Conservation (phyloP, 2,797 vertebrate genomes). For the Pangasius sanitwongsei region DNA sequence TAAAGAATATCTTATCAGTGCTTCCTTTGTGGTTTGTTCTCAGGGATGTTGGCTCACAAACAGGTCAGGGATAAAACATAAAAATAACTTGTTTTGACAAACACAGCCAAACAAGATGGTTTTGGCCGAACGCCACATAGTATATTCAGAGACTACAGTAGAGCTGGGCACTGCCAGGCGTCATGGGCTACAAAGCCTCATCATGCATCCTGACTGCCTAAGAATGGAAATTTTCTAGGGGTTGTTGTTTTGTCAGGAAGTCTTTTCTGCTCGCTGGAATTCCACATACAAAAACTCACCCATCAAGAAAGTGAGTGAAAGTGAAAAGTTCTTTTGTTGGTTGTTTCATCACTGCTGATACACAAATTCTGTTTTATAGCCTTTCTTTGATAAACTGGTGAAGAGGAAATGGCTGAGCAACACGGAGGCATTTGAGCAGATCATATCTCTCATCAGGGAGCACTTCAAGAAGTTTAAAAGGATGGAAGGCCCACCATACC, state of each 20-base stretch:
- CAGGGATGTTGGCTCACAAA: constrained; percentile 55
- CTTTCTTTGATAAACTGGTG: constrained; percentile 85
- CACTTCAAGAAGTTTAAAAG: constrained; percentile 78
- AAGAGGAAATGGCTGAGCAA: constrained; percentile 87
- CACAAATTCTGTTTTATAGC: constrained; percentile 65
- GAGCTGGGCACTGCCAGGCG: constrained; percentile 51
- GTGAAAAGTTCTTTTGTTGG: constrained; percentile 28
- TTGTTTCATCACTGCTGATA: constrained; percentile 36
- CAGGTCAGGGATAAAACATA: constrained; percentile 42
- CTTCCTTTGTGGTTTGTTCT: constrained; percentile 58
- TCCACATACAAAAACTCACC: constrained; percentile 44
- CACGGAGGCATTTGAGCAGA: constrained; percentile 82
- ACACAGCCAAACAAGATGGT: constrained; percentile 51
- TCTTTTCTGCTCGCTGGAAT: constrained; percentile 44
- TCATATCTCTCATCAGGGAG: constrained; percentile 76
- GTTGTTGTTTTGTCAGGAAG: constrained; percentile 56
- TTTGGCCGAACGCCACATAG: constrained; percentile 48
- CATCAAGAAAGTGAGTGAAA: constrained; percentile 37
- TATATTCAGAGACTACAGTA: constrained; percentile 30
- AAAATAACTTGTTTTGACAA: constrained; percentile 59
- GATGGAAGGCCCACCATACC: constrained; percentile 85
- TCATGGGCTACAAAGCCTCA: constrained; percentile 36
- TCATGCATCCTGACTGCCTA: constrained; percentile 48
- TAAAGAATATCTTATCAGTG: constrained; percentile 63
- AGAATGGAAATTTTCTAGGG: constrained; percentile 37